These are phyloP conservation scores for Papilio protenor DNA, from an alignment of 2,888 invertebrate genomes.

Conservation along the genomic window DNA sequence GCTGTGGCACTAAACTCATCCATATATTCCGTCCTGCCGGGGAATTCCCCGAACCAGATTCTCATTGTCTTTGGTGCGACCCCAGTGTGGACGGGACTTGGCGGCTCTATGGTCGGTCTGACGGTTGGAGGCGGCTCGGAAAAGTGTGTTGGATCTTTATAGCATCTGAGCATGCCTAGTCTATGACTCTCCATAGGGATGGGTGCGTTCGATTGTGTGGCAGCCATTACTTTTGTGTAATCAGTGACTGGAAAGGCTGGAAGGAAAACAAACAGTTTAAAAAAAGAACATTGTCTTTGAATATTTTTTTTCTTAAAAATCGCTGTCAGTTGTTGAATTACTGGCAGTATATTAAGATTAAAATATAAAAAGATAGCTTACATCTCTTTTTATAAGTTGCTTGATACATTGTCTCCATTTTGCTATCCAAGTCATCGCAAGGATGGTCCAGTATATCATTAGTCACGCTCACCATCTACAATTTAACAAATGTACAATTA, in stretches of 20 bases:
- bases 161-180: conserved; percentile 83
- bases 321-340: no score
- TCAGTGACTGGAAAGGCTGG: conserved; percentile 80
- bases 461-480: conserved; percentile 84
- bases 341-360: no score
- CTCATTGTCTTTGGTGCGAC: conserved; percentile 78
- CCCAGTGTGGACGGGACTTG: conserved; percentile 67
- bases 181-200: conserved; percentile 84
- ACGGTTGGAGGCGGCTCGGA: conserved; percentile 77
- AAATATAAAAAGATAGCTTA: conserved; percentile 56
- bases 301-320: not conserved
- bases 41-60: conserved; percentile 82
- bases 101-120: conserved; percentile 84
- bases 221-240: conserved; percentile 84
- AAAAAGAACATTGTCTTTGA: not conserved
- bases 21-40: conserved; percentile 86
- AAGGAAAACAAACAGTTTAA: conserved; percentile 36
- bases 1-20: conserved; percentile 86
- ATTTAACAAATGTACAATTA: conserved; percentile 33
- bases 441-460: conserved; percentile 87
- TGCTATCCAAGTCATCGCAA: conserved; percentile 85
- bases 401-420: conserved; percentile 86
- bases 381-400: conserved; percentile 85
- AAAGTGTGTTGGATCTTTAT: conserved; percentile 86
- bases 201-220: conserved; percentile 84